These are phyloP conservation scores for Tridacna crocea DNA, from an alignment of 2,888 invertebrate genomes.

Conservation along the genomic window DNA sequence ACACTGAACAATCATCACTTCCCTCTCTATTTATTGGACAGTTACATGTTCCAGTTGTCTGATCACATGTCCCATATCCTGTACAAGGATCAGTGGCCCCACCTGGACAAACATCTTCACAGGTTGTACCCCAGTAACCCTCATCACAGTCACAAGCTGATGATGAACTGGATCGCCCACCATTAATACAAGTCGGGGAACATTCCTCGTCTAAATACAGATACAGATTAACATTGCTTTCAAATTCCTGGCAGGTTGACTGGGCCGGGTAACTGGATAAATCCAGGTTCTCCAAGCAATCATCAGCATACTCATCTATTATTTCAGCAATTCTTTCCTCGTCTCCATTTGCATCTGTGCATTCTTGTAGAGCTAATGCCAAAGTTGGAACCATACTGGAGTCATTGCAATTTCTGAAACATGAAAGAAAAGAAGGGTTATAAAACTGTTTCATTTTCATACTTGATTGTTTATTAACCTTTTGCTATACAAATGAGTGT, in stretches of 20 bases:
- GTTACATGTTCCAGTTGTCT: constrained; percentile 60
- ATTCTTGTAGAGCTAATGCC: constrained; percentile 41
- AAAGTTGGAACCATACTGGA: constrained; percentile 4
- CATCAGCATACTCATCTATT: constrained; percentile 62
- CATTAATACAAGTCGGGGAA: constrained; percentile 57
- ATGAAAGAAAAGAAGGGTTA: too few species aligned
- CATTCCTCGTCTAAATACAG: constrained; percentile 56
- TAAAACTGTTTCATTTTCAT: neutral
- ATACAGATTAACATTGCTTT: constrained; percentile 46
- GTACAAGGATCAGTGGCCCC: constrained; percentile 66
- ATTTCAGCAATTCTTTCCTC: constrained; percentile 45
- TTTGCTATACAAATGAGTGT: too few species aligned
- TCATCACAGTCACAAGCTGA: constrained; percentile 59
- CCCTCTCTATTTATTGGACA: constrained; percentile 69
- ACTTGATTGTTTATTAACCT: too few species aligned
- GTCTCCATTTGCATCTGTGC: constrained; percentile 46
- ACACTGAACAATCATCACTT: constrained; percentile 64
- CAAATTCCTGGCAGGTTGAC: constrained; percentile 61
- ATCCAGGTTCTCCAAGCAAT: constrained; percentile 62
- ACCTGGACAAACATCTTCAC: constrained; percentile 71
- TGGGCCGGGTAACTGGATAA: constrained; percentile 63
- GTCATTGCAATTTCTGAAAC: constrained; percentile 44
- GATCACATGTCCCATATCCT: constrained; percentile 71
- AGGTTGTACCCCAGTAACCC: constrained; percentile 68
- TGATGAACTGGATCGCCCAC: constrained; percentile 42